These are phyloP conservation scores for Monochamus saltuarius DNA, from an alignment of 1,140 invertebrate genomes.

Conservation along the genomic window DNA sequence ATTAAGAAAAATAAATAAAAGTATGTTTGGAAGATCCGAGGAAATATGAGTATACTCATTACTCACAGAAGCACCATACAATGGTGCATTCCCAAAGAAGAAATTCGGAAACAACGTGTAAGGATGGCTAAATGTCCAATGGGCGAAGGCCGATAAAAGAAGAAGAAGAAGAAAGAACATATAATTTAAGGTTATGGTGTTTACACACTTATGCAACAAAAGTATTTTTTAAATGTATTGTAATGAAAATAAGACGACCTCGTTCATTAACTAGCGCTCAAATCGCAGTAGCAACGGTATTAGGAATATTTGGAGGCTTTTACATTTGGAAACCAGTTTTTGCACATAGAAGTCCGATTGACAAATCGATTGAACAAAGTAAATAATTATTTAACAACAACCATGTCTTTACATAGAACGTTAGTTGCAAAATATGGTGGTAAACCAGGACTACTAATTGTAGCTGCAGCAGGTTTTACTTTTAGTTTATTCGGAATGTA, in stretches of 20 bases:
- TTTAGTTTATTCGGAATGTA: not conserved
- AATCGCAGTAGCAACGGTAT: slow-evolving; percentile 6
- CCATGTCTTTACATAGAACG: slow-evolving; percentile 14
- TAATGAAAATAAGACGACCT: slow-evolving; percentile 13
- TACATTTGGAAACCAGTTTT: slow-evolving; percentile 21
- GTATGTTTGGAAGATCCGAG: no score
- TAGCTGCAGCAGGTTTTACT: slow-evolving; percentile 3
- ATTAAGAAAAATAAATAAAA: no score
- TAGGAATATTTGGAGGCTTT: slow-evolving; percentile 10
- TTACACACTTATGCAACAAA: no score
- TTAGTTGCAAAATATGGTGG: slow-evolving; percentile 11
- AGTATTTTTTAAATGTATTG: not conserved
- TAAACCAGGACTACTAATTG: not conserved
- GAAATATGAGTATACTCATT: no score
- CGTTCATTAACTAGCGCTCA: slow-evolving; percentile 6
- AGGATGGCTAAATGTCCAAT: no score
- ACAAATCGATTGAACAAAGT: not conserved
- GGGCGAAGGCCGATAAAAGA: no score
- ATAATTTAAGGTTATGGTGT: no score
- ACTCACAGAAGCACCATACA: no score
- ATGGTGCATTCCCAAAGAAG: no score
- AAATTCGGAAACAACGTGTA: no score
- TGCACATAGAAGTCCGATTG: not conserved
- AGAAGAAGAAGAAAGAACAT: no score
- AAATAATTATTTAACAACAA: not conserved